Evolutionary conservation across 1,140 invertebrate genomes (phyloP).

Genomic region (Archivesica marissinica): DNA sequence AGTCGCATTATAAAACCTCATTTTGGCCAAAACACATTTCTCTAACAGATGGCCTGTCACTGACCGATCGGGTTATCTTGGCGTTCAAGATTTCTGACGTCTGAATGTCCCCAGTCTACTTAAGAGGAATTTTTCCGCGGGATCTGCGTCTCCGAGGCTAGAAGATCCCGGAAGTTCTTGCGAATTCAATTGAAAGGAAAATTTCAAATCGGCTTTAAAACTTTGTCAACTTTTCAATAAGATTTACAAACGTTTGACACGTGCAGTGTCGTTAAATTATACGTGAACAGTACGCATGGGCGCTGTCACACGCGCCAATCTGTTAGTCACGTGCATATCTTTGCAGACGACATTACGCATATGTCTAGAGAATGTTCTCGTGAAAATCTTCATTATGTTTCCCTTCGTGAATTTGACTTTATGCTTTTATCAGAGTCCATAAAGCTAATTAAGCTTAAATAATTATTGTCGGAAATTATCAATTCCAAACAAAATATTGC

Average conservation of each 20-base stretch:
- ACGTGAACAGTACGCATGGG: slow-evolving; percentile 45
- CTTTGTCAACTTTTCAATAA: slow-evolving; percentile 62
- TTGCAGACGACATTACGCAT: slow-evolving; percentile 56
- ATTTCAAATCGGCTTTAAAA: slow-evolving; percentile 54
- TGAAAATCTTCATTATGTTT: slow-evolving; percentile 30
- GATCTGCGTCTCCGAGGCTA: not conserved
- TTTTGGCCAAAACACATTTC: slow-evolving; percentile 1
- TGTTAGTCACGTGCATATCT: slow-evolving; percentile 48
- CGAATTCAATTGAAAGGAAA: slow-evolving; percentile 47
- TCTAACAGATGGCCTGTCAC: slow-evolving; percentile 23
- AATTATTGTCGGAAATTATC: slow-evolving; percentile 59
- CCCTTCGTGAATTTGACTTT: slow-evolving; percentile 48
- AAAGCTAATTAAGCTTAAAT: slow-evolving; percentile 62
- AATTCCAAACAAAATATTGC: slow-evolving; percentile 62
- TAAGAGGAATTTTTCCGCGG: not conserved
- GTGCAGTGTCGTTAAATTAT: slow-evolving; percentile 54
- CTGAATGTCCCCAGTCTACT: not conserved
- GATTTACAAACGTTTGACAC: slow-evolving; percentile 56
- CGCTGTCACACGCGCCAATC: slow-evolving; percentile 47
- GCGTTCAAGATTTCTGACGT: not conserved
- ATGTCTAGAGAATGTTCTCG: slow-evolving; percentile 30
- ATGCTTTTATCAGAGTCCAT: slow-evolving; percentile 57
- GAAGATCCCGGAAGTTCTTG: slow-evolving; percentile 42
- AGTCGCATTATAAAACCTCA: not conserved
- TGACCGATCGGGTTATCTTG: not conserved